phyloP scores from a whole-genome alignment of 2,797 vertebrate genomes.

The Diceros bicornis region DNA sequence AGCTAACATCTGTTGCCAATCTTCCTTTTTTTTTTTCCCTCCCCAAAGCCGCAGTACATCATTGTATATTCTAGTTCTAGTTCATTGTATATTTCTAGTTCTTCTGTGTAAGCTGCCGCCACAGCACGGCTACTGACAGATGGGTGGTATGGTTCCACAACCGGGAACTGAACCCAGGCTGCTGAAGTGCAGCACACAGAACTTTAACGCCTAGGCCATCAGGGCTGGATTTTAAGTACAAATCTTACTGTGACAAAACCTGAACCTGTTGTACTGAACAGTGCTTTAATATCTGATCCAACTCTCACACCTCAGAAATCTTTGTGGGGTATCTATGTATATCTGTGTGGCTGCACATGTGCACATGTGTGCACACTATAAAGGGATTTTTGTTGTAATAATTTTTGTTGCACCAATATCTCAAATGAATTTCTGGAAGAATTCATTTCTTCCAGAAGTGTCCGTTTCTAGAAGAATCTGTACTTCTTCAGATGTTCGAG shows the following conservation, averaged over 20 bases:
- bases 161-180: too few species aligned
- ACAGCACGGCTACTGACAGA: too few species aligned
- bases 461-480: constrained; percentile 10
- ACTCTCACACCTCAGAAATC: neutral
- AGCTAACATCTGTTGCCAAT: too few species aligned
- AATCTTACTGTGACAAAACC: neutral
- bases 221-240: neutral
- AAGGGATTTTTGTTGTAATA: neutral
- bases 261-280: neutral
- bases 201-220: too few species aligned
- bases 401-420: neutral
- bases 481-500: neutral
- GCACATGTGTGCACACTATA: neutral
- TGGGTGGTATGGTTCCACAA: too few species aligned
- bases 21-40: too few species aligned
- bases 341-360: too few species aligned
- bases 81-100: too few species aligned
- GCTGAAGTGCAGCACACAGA: too few species aligned
- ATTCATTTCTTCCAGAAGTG: neutral
- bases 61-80: too few species aligned
- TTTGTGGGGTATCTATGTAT: accelerated
- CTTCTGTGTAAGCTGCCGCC: too few species aligned
- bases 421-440: constrained; percentile 39
- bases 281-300: neutral
- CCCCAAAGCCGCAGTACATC: too few species aligned